A percentile compares a stretch with the other conserved stretches of the same genome.
These are phyloP conservation scores for Oscheius myriophilus DNA, from an alignment of 2,888 invertebrate genomes.

Conservation along the genomic window DNA sequence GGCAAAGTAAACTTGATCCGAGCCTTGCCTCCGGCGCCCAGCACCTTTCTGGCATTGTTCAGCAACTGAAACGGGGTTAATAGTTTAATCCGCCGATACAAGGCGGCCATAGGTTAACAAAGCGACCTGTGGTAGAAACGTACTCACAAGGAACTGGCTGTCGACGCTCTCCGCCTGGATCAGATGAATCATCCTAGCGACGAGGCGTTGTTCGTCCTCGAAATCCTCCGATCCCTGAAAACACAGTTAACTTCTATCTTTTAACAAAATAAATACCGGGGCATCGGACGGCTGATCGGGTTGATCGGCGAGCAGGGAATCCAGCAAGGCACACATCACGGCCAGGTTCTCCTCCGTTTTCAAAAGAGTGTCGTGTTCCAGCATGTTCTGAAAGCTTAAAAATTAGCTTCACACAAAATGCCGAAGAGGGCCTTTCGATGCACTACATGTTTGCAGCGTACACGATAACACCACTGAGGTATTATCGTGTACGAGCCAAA, in stretches of 20 bases:
- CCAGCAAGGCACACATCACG: slow-evolving; percentile 80
- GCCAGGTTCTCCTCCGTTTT: slow-evolving; percentile 83
- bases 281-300: slow-evolving; percentile 69
- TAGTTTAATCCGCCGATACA: too few species aligned
- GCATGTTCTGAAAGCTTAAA: slow-evolving; percentile 51
- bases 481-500: too few species aligned
- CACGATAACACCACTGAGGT: too few species aligned
- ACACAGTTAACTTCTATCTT: background rate
- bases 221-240: slow-evolving; percentile 45
- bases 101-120: background rate
- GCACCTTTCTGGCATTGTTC: slow-evolving; percentile 85
- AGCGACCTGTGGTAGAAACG: too few species aligned
- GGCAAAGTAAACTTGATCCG: slow-evolving; percentile 91
- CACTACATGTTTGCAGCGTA: too few species aligned
- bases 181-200: slow-evolving; percentile 78
- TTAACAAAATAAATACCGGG: background rate
- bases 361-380: slow-evolving; percentile 86
- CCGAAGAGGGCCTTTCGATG: too few species aligned
- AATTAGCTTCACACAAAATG: too few species aligned
- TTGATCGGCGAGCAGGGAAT: slow-evolving; percentile 87
- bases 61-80: too few species aligned
- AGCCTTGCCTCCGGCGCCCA: slow-evolving; percentile 88
- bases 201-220: slow-evolving; percentile 86
- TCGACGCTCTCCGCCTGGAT: slow-evolving; percentile 76
- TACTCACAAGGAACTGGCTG: slow-evolving; percentile 74